Percentiles rank a stretch among this genome's conserved stretches.
Evolutionary conservation across 2,113 vertebrate species (phyloP).

Genomic region (Melospiza georgiana): DNA sequence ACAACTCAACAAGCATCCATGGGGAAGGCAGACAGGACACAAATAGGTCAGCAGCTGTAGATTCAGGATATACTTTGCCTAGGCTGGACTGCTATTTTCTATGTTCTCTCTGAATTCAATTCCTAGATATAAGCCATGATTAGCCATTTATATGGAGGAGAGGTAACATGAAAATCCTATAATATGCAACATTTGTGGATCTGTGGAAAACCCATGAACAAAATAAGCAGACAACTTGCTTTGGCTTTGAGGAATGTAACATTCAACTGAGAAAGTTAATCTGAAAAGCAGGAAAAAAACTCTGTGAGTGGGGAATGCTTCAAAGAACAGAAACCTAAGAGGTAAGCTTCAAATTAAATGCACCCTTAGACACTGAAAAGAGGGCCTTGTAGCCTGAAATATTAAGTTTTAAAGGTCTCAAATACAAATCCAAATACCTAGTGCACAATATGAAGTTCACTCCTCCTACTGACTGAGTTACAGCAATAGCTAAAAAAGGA

Average conservation of each 20-base stretch:
- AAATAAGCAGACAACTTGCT: neutral
- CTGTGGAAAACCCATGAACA: neutral
- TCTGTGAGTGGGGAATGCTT: accelerated
- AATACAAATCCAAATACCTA: neutral
- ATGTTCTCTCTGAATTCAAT: neutral
- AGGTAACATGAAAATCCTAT: neutral
- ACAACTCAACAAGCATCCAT: neutral
- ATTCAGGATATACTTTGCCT: neutral
- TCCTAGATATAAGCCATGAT: neutral
- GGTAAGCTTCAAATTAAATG: neutral
- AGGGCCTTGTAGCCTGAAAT: neutral
- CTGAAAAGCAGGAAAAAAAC: neutral
- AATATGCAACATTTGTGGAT: neutral
- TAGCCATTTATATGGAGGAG: neutral
- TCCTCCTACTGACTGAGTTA: neutral
- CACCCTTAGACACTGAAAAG: neutral
- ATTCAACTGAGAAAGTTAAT: neutral
- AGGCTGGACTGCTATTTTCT: neutral
- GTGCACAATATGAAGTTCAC: neutral
- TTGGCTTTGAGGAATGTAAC: neutral
- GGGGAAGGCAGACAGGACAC: neutral
- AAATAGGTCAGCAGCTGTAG: neutral
- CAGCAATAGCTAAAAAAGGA: neutral
- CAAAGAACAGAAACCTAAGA: neutral
- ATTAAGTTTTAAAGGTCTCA: neutral